phyloP scores from a whole-genome alignment of 2,797 vertebrate species.

The Dendrocincla tyrannina region DNA sequence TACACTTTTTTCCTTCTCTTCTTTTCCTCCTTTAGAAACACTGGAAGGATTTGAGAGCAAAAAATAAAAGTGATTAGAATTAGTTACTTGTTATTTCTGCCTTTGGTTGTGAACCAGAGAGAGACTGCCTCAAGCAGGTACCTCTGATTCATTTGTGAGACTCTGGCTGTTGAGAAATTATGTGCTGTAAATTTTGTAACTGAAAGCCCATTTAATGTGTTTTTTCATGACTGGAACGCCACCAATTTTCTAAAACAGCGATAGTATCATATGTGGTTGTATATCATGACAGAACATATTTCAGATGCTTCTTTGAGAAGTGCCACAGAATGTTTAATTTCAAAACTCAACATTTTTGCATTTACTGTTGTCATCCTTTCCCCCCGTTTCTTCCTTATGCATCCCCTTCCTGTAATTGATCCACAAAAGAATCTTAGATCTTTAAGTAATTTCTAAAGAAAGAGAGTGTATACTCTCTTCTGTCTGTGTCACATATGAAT shows the following conservation, averaged over 20 bases:
- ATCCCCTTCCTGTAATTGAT: background rate
- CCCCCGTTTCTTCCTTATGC: background rate
- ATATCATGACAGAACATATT: conserved; percentile 32
- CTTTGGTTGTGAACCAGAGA: background rate
- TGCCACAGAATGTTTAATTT: background rate
- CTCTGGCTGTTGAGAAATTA: conserved; percentile 44
- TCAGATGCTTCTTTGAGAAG: conserved; percentile 17
- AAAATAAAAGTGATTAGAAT: conserved; percentile 7
- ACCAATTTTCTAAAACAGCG: conserved; percentile 44
- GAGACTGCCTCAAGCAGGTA: background rate
- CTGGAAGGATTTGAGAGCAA: background rate
- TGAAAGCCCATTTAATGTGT: conserved; percentile 50
- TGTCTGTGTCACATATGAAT: background rate
- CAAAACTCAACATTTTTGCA: background rate
- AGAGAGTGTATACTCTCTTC: background rate
- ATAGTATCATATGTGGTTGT: background rate
- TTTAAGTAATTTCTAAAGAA: background rate
- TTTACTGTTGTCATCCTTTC: background rate
- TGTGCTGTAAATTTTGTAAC: conserved; percentile 59
- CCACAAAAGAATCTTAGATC: background rate
- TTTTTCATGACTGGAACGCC: conserved; percentile 42
- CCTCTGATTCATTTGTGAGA: background rate
- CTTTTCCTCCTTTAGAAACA: conserved; percentile 16
- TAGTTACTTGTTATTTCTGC: conserved; percentile 7
- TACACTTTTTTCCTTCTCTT: background rate